phyloP scores from a whole-genome alignment of 2,113 vertebrate species.

The Tachysurus fulvidraco region DNA sequence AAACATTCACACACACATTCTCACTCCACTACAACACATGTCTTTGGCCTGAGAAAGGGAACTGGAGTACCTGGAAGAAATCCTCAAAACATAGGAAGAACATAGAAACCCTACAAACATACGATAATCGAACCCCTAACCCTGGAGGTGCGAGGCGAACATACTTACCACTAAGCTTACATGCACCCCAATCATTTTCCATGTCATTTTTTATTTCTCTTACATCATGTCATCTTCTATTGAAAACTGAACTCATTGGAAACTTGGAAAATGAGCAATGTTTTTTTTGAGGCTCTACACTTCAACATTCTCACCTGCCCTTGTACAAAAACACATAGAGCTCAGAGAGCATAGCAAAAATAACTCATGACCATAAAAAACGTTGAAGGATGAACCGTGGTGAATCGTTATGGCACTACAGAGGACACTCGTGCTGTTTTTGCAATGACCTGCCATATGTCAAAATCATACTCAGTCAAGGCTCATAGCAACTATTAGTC shows the following conservation, averaged over 20 bases:
- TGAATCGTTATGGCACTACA: conserved; percentile 63
- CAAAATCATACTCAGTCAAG: conserved; percentile 60
- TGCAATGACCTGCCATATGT: conserved; percentile 52
- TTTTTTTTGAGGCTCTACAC: neutral
- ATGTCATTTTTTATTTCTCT: no score
- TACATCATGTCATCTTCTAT: conserved; percentile 2
- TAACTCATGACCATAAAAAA: conserved; percentile 60
- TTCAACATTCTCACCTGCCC: conserved; percentile 9
- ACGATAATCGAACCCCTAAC: no score
- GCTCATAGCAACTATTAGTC: conserved; percentile 58
- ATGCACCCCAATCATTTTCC: no score
- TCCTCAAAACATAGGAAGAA: no score
- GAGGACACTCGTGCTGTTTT: conserved; percentile 57
- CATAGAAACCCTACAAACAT: no score
- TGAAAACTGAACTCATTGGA: neutral
- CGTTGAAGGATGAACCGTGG: conserved; percentile 63
- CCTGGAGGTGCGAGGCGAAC: no score
- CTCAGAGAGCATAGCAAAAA: conserved; percentile 41
- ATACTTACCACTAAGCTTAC: no score
- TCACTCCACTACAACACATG: no score
- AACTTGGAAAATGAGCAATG: neutral
- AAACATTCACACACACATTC: no score
- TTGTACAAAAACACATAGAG: conserved; percentile 51
- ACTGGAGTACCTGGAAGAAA: no score
- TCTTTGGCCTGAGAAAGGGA: no score